Conservation (phyloP, 2,797 vertebrate genomes). For the Ciconia nigra region DNA sequence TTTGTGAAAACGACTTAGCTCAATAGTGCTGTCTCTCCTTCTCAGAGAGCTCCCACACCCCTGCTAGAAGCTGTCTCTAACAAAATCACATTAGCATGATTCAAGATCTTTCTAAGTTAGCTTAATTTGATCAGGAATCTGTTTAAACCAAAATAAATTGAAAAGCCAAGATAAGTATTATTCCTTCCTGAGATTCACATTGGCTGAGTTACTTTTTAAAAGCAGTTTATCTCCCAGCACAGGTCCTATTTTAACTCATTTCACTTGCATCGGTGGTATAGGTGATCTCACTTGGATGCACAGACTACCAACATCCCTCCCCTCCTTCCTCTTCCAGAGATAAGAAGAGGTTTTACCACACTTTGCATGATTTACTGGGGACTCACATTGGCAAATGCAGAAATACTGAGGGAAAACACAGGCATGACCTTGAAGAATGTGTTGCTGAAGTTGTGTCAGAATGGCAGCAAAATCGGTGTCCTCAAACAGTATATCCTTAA, state of each 20-base stretch:
- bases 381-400: neutral
- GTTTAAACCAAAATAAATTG: neutral
- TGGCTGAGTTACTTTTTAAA: neutral
- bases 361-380: neutral
- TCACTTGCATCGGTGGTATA: neutral
- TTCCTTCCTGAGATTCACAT: neutral
- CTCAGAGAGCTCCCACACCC: neutral
- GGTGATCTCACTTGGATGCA: neutral
- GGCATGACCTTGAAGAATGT: neutral
- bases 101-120: neutral
- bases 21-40: neutral
- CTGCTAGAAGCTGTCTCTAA: neutral
- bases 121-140: neutral
- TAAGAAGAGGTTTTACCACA: neutral
- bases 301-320: neutral
- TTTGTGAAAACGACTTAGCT: neutral
- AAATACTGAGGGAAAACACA: neutral
- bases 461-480: neutral
- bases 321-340: neutral
- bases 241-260: neutral
- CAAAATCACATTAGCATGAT: neutral
- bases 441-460: neutral
- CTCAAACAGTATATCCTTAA: neutral
- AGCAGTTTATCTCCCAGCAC: neutral
- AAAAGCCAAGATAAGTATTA: neutral